A percentile compares a stretch with the other conserved stretches of the same genome.
phyloP scores from a whole-genome alignment of 2,888 invertebrate species.

The Chelonus formosanus region DNA sequence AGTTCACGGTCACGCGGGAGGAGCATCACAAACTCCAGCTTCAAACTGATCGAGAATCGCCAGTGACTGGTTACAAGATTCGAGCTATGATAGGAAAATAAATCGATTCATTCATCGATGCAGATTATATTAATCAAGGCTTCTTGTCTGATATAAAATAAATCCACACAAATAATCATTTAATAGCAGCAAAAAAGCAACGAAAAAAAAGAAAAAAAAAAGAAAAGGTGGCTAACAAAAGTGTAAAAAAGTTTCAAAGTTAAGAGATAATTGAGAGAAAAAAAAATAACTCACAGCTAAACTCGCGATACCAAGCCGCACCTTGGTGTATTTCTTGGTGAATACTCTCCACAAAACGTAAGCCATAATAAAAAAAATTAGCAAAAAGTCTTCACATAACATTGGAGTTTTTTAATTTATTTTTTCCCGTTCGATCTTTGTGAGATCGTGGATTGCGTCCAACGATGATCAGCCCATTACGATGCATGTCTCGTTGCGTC shows the following conservation, averaged over 20 bases:
- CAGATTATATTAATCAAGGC: slow-evolving; percentile 1
- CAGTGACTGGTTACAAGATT: not conserved
- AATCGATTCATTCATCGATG: slow-evolving; percentile 1
- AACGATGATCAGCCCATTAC: slow-evolving; percentile 22
- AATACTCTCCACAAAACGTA: slow-evolving; percentile 71
- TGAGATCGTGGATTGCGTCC: slow-evolving; percentile 12
- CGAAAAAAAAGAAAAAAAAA: not conserved
- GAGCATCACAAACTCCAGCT: slow-evolving; percentile 9
- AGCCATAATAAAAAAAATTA: slow-evolving; percentile 64
- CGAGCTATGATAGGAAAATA: not conserved
- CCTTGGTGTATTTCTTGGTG: slow-evolving; percentile 71
- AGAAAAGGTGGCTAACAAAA: not conserved
- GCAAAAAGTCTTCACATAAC: slow-evolving; percentile 1
- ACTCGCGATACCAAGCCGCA: slow-evolving; percentile 67
- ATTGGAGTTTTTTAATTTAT: slow-evolving; percentile 15
- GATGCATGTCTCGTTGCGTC: slow-evolving; percentile 32
- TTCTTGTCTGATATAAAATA: not conserved
- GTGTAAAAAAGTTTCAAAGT: not conserved
- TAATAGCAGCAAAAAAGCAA: too few relatives aligned
- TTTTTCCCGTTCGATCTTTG: not conserved
- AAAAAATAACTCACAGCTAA: slow-evolving; percentile 56
- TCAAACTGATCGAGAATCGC: slow-evolving; percentile 10
- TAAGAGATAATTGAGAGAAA: not conserved
- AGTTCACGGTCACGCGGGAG: slow-evolving; percentile 34
- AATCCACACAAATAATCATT: not conserved